phyloP scores from a whole-genome alignment of 2,113 vertebrate genomes.

The Taurulus bubalis region DNA sequence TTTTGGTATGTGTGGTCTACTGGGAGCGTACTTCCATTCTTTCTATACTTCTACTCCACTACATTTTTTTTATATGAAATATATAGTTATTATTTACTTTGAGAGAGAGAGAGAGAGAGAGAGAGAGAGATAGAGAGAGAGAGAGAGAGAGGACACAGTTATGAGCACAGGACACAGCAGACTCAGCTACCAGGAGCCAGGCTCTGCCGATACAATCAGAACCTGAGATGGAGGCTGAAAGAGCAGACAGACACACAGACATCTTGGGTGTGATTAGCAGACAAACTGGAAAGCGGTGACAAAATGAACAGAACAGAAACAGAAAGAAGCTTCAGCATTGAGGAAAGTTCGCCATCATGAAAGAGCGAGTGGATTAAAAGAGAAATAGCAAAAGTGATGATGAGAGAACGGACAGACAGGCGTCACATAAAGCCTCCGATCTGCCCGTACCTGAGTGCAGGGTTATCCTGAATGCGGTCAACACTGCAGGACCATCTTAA shows the following conservation, averaged over 20 bases:
- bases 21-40: neutral
- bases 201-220: constrained; percentile 19
- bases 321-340: constrained; percentile 30
- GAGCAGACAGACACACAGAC: constrained; percentile 38
- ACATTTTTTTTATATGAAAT: neutral
- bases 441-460: constrained; percentile 80
- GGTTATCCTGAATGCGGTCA: constrained; percentile 81
- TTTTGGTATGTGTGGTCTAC: too few relatives aligned
- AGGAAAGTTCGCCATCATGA: constrained; percentile 22
- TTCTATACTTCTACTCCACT: neutral
- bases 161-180: constrained; percentile 31
- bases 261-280: constrained; percentile 47
- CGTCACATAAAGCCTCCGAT: constrained; percentile 67
- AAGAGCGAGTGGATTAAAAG: neutral
- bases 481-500: constrained; percentile 77
- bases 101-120: too few relatives aligned
- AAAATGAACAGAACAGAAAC: constrained; percentile 37
- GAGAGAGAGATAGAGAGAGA: too few relatives aligned
- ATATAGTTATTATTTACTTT: neutral
- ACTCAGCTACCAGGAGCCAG: constrained; percentile 13
- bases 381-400: neutral
- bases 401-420: constrained; percentile 71
- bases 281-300: constrained; percentile 22
- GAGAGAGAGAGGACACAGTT: neutral
- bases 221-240: constrained; percentile 35